Evolutionary conservation across 64 coral and sea anemone genomes (phyloP), one percentile per base, ranked within the genome.

Genomic region (Catalaphyllia jardinei): DNA sequence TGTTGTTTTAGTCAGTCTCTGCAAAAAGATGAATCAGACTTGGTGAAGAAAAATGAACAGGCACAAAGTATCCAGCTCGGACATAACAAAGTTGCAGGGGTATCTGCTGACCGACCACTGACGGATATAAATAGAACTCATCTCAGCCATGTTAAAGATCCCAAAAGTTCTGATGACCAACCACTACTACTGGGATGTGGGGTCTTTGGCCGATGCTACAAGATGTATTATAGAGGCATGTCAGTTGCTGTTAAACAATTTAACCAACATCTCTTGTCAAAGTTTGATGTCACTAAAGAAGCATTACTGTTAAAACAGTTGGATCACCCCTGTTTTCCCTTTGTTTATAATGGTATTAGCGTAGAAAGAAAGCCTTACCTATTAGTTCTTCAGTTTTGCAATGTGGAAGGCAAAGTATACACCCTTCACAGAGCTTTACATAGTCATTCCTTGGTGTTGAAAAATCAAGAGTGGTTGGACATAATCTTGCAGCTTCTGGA

Each of bases 161-260:
- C 74, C 10, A 49, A 33, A 4, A 19, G 74, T 76, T 76, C 74
- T 76, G 20, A 1, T 76, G 74, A 76, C 74, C 74, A 76, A 76
- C 74, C 74, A 46, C 74, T 76, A 22, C 16, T 76, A 39, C 74
- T 76, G 35, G 74, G 74, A 76, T 31, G 74, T 76, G 74, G 31
- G 3, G 74, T 76, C 30, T 76, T 76, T 76, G 74, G 74, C 31
- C 35, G 12, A 17, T 76, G 74, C 17, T 76, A 76, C 17, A 76
- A 76, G 14, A 76, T 76, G 74, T 76, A 46, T 49, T 76, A 76
- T 39, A 76, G 74, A 76, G 74, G 74, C 2, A 76, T 76, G 74
- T 76, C 31, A 76, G 74, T 76, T 76, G 74, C 33, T 76, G 74
- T 76, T 2, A 76, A 76, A 76, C 74, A 76, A 19, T 76, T 42